Conservation (phyloP, 2,888 invertebrate genomes). For the Abscondita cerata region DNA sequence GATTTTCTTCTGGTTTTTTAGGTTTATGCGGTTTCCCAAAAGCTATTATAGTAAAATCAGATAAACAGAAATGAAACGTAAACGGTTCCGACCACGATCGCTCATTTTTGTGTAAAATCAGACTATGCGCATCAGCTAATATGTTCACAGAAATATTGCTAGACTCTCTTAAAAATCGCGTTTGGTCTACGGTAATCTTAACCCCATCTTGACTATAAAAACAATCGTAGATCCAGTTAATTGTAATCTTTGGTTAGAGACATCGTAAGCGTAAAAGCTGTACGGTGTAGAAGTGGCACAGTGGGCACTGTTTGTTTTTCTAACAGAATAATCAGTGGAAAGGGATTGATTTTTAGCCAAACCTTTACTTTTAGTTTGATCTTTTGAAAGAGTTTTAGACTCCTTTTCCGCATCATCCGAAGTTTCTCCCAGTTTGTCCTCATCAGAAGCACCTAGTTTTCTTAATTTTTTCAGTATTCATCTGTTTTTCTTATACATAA, state of each 20-base stretch:
- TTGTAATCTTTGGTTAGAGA: conserved; percentile 14
- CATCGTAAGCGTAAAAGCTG: conserved; percentile 27
- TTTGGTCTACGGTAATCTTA: conserved; percentile 27
- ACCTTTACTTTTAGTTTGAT: background rate
- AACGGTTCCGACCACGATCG: conserved; percentile 13
- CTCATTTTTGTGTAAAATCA: conserved; percentile 21
- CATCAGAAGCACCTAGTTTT: no score
- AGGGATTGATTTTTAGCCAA: background rate
- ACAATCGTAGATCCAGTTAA: conserved; percentile 26
- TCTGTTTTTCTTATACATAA: no score
- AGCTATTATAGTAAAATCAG: conserved; percentile 29
- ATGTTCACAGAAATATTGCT: conserved; percentile 17
- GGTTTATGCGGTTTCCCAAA: conserved; percentile 24
- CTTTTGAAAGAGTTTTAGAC: no score
- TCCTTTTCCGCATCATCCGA: no score
- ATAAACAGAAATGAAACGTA: conserved; percentile 25
- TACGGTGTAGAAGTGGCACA: conserved; percentile 13
- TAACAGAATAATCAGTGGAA: background rate
- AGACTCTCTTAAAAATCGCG: conserved; percentile 11
- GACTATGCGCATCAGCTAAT: background rate
- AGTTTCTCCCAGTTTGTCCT: no score
- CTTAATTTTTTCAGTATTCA: no score
- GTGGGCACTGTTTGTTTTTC: conserved; percentile 4
- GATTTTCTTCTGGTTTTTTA: conserved; percentile 9
- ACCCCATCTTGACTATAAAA: conserved; percentile 27